phyloP scores from a whole-genome alignment of 1,140 invertebrate genomes.

The Drosophila navojoa region DNA sequence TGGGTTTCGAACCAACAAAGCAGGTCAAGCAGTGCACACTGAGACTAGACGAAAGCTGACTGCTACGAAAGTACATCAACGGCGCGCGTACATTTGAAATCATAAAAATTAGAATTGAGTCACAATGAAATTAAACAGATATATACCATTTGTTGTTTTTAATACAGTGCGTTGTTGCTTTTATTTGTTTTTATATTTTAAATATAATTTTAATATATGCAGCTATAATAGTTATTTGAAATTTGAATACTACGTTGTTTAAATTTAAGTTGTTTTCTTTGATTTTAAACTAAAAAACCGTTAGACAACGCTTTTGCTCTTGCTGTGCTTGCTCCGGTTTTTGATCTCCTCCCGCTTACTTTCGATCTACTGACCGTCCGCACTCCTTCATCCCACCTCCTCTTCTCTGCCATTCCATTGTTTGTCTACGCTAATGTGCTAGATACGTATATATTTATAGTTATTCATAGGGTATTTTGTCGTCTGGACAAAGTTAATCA shows the following conservation, averaged over 20 bases:
- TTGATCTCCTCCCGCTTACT: background rate
- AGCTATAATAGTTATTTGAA: conserved; percentile 80
- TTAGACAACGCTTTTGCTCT: conserved; percentile 64
- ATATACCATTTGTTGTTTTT: conserved; percentile 38
- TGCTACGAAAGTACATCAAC: background rate
- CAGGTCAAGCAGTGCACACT: conserved; percentile 1
- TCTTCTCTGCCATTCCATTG: conserved; percentile 32
- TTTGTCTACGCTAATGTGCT: conserved; percentile 73
- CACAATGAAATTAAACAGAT: background rate
- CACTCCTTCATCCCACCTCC: too few species aligned
- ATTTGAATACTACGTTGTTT: conserved; percentile 79
- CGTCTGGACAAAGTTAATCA: conserved; percentile 27
- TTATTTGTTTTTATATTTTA: conserved; percentile 78
- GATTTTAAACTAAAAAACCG: conserved; percentile 69
- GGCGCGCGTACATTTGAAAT: background rate
- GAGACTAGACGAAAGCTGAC: conserved; percentile 2
- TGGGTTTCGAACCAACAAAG: background rate
- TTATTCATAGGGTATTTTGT: conserved; percentile 20
- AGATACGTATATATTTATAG: conserved; percentile 61
- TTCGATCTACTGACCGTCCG: background rate
- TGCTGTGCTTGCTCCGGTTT: conserved; percentile 59
- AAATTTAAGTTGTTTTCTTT: conserved; percentile 42
- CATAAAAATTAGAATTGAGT: background rate
- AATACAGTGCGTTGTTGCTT: conserved; percentile 64
- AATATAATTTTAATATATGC: conserved; percentile 79